Evolutionary conservation across 2,888 invertebrate genomes (phyloP).

Genomic region (Tromatobia lineatoria): DNA sequence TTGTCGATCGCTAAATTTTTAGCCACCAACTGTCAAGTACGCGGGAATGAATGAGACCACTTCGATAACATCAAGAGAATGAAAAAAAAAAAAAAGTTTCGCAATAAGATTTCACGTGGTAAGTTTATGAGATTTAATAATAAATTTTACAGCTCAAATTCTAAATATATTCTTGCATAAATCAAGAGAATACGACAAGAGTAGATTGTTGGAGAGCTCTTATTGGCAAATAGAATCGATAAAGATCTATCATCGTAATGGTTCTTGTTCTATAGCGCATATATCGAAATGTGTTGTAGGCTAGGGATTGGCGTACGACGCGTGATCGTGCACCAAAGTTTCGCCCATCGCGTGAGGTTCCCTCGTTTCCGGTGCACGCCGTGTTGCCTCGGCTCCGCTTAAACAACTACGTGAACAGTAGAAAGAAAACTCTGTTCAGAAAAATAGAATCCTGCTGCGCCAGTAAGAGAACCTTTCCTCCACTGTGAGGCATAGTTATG

Average conservation of each 20-base stretch:
- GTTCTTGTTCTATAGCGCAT: slow-evolving; percentile 17
- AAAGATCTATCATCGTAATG: slow-evolving; percentile 42
- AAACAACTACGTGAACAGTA: slow-evolving; percentile 28
- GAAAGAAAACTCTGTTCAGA: slow-evolving; percentile 39
- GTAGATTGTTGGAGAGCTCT: background rate
- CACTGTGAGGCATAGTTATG: background rate
- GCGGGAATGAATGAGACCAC: background rate
- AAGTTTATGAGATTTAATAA: background rate
- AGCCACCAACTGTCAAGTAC: no score
- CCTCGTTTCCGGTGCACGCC: slow-evolving; percentile 56
- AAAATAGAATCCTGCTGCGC: slow-evolving; percentile 14
- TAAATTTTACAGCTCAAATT: background rate
- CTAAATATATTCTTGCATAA: background rate
- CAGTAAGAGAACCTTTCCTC: slow-evolving; percentile 2
- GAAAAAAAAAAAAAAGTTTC: background rate
- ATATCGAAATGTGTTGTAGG: slow-evolving; percentile 18
- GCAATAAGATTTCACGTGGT: background rate
- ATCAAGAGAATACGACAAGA: background rate
- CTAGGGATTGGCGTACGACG: slow-evolving; percentile 32
- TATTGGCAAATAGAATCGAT: slow-evolving; percentile 39
- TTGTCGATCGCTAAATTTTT: no score
- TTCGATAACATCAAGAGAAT: background rate
- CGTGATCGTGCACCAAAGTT: slow-evolving; percentile 66
- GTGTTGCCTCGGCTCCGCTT: slow-evolving; percentile 18
- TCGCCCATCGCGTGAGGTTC: slow-evolving; percentile 70